A percentile compares a stretch with the other conserved stretches of the same genome.
These are phyloP conservation scores for Branchellion lobata DNA, from an alignment of 2,888 invertebrate species.

Conservation along the genomic window DNA sequence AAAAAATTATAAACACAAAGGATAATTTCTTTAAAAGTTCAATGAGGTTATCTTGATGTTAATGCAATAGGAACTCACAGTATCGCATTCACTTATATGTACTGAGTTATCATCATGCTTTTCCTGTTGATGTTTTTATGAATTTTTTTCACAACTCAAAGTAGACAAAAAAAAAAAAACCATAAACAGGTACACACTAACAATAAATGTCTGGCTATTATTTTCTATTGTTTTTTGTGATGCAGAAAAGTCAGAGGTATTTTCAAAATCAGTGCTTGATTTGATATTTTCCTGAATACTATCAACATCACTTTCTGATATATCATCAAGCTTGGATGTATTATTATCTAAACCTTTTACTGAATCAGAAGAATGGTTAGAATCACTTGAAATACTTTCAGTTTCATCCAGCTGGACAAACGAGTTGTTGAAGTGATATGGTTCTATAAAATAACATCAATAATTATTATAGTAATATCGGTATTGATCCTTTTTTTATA, in stretches of 20 bases:
- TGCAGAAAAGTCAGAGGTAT: too few species aligned
- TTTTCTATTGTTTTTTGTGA: not conserved
- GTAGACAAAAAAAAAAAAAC: not conserved
- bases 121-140: not conserved
- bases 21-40: too few species aligned
- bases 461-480: not conserved
- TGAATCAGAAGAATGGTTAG: too few species aligned
- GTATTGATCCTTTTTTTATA: not conserved
- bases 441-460: not conserved
- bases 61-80: too few species aligned
- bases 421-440: conserved; percentile 1
- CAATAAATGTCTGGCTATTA: not conserved
- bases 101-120: not conserved
- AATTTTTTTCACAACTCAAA: not conserved
- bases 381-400: not conserved
- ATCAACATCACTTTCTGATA: too few species aligned
- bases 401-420: not conserved
- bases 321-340: too few species aligned
- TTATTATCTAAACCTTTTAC: too few species aligned
- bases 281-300: not conserved
- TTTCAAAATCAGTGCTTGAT: not conserved
- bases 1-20: too few species aligned
- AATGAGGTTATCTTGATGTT: too few species aligned
- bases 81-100: conserved; percentile 10
- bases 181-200: too few species aligned